These are phyloP conservation scores for Nymphalis io DNA, from an alignment of 1,140 invertebrate genomes.

Conservation along the genomic window DNA sequence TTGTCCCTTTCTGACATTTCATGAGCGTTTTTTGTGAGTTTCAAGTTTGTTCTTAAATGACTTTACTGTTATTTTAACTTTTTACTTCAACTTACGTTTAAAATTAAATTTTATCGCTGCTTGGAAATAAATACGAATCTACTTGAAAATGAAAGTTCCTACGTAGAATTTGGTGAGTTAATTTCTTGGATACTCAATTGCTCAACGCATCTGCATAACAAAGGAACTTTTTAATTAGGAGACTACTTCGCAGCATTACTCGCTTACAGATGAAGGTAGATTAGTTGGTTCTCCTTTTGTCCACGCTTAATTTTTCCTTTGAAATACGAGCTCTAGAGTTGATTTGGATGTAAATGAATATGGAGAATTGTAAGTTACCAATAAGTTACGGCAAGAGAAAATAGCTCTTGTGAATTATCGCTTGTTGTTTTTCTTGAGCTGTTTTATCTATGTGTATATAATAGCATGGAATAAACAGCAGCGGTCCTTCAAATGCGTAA, in stretches of 20 bases:
- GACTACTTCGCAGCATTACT: constrained; percentile 11
- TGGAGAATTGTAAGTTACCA: background rate
- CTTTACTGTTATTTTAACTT: no score
- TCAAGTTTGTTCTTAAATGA: no score
- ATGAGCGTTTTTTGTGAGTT: no score
- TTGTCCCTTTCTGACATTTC: no score
- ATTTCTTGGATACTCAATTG: constrained; percentile 8
- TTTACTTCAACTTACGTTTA: background rate
- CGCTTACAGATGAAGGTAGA: constrained; percentile 17
- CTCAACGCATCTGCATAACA: constrained; percentile 19
- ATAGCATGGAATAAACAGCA: no score
- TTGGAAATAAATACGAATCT: constrained; percentile 1
- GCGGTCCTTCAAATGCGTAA: no score
- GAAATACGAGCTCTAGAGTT: background rate
- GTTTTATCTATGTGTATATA: no score
- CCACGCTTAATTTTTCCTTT: constrained; percentile 13
- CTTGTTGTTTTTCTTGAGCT: no score
- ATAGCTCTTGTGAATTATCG: no score
- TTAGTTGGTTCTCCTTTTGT: constrained; percentile 1
- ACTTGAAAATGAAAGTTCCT: background rate
- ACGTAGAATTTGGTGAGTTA: constrained; percentile 3
- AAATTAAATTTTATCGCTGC: background rate
- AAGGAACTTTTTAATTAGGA: constrained; percentile 18
- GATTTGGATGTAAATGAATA: background rate
- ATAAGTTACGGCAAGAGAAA: no score